Conservation (phyloP, 1,140 invertebrate species). For the Pachypeltis micranthus region DNA sequence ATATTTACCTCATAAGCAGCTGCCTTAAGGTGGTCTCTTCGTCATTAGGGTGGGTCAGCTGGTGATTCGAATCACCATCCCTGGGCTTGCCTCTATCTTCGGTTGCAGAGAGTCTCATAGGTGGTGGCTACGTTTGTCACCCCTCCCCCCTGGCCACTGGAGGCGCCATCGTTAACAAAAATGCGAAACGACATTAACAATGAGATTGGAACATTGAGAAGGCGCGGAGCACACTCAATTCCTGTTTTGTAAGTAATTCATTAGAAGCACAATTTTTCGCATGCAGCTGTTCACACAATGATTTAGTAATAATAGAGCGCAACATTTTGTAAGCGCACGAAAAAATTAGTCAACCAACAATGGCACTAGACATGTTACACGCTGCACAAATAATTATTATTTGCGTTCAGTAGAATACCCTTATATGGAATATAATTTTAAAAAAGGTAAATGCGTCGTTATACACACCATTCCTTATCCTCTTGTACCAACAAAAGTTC, state of each 20-base stretch:
- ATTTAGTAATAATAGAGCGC: neutral
- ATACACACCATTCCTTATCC: no score
- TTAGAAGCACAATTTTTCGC: neutral
- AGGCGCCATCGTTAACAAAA: constrained; percentile 53
- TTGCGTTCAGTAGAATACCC: no score
- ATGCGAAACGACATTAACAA: neutral
- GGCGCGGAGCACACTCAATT: neutral
- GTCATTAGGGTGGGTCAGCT: constrained; percentile 35
- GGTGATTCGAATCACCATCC: constrained; percentile 11
- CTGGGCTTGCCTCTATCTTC: constrained; percentile 14
- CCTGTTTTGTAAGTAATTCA: neutral
- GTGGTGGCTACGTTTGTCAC: constrained; percentile 19
- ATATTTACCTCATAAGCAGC: constrained; percentile 69
- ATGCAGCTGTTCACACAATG: neutral
- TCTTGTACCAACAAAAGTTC: no score
- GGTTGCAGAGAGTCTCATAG: constrained; percentile 20
- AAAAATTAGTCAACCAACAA: no score
- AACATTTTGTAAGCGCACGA: neutral
- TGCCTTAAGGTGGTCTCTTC: constrained; percentile 74
- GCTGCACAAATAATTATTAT: no score
- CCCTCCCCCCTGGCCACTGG: constrained; percentile 62
- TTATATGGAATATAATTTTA: no score
- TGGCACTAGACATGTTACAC: no score
- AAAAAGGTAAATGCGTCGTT: no score
- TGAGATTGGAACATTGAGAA: neutral